A percentile compares a stretch with the other conserved stretches of the same genome.
These are phyloP conservation scores for Listrodromus nycthemerus DNA, from an alignment of 2,888 invertebrate species.

Conservation along the genomic window DNA sequence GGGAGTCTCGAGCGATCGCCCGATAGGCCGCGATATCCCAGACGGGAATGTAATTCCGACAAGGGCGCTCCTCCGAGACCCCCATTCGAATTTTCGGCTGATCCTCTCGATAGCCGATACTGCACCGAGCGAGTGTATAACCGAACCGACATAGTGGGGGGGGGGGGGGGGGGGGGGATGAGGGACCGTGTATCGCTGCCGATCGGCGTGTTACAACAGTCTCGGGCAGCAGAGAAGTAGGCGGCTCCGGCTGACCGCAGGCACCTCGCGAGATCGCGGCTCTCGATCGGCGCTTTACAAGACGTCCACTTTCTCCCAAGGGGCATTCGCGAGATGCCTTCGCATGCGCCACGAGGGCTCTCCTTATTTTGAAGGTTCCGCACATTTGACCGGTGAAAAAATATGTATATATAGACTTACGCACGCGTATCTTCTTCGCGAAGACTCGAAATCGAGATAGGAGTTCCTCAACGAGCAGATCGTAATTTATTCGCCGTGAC, in stretches of 20 bases:
- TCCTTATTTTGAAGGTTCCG: slow-evolving; percentile 17
- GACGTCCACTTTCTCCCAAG: slow-evolving; percentile 62
- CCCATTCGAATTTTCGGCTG: slow-evolving; percentile 45
- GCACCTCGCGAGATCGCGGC: slow-evolving; percentile 53
- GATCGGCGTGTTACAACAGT: slow-evolving; percentile 60
- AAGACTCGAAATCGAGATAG: slow-evolving; percentile 44
- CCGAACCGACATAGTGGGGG: too few species aligned
- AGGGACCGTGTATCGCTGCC: slow-evolving; percentile 52
- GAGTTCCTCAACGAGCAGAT: slow-evolving; percentile 13
- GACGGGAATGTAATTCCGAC: slow-evolving; percentile 23
- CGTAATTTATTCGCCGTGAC: slow-evolving; percentile 59
- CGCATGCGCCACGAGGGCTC: background rate
- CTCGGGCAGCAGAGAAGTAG: slow-evolving; percentile 31
- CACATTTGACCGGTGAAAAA: background rate
- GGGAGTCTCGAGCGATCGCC: background rate
- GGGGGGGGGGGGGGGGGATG: slow-evolving; percentile 17
- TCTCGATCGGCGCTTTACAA: slow-evolving; percentile 59
- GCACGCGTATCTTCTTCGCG: slow-evolving; percentile 10
- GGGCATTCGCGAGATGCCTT: slow-evolving; percentile 51
- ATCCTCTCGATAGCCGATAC: slow-evolving; percentile 58
- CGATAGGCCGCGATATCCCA: background rate
- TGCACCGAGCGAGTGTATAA: slow-evolving; percentile 3
- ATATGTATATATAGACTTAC: background rate
- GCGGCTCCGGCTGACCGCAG: slow-evolving; percentile 53
- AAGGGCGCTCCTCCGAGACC: background rate